A percentile compares a stretch with the other conserved stretches of the same genome.
phyloP scores from a whole-genome alignment of 2,888 invertebrate genomes.

The Cancer borealis region DNA sequence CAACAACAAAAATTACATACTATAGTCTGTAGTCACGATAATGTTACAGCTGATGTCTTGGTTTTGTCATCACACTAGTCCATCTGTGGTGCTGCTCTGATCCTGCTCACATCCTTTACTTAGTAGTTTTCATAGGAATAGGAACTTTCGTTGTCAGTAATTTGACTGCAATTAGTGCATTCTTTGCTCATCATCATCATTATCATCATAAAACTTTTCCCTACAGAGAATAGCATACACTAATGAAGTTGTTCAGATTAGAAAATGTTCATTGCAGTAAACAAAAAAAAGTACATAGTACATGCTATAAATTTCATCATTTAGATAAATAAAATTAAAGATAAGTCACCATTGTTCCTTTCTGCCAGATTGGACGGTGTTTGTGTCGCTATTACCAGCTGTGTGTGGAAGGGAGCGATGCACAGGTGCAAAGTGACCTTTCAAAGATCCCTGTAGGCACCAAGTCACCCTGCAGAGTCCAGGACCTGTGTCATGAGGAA shows the following conservation, averaged over 20 bases:
- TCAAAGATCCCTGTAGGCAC: slow-evolving; percentile 55
- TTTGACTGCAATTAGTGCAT: no score
- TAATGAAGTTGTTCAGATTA: background rate
- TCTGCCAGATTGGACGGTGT: slow-evolving; percentile 54
- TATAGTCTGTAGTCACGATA: no score
- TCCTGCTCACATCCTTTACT: no score
- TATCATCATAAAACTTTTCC: no score
- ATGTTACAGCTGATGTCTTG: no score
- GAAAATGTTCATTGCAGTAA: background rate
- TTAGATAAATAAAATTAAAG: background rate
- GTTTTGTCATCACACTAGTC: no score
- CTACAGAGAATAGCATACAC: background rate
- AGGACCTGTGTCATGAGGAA: slow-evolving; percentile 30
- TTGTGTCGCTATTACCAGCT: slow-evolving; percentile 56
- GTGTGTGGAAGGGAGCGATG: slow-evolving; percentile 50
- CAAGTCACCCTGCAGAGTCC: slow-evolving; percentile 39
- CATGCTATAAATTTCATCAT: background rate
- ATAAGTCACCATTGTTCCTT: background rate
- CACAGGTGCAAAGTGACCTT: slow-evolving; percentile 50
- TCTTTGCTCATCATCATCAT: no score
- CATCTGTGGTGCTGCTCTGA: no score
- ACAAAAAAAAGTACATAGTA: background rate
- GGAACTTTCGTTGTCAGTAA: no score
- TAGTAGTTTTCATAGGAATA: no score
- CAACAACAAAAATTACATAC: no score